Base-by-base conservation (phyloP, 1,140 invertebrate genomes). In the Tetragonula clypearis region DNA sequence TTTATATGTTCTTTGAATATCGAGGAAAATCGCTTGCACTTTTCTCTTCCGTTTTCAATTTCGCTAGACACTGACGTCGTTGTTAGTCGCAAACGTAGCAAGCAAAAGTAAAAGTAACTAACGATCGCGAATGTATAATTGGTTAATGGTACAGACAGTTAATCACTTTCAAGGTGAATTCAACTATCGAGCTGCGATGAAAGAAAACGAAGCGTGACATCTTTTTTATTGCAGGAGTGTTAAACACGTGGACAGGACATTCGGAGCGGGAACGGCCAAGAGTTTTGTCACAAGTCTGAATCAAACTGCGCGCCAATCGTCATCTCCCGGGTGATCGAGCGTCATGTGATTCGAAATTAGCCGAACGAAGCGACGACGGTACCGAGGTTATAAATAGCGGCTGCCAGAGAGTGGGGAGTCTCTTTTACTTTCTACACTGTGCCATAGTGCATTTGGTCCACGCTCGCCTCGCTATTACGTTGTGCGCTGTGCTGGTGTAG, bases 321-420 rank as follows among this genome's bases (percentile, higher is more conserved):
- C 53, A 74, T 84, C 62, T 84, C 82, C 85, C 69, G 49, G 80
- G 76, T 62, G 73, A 78, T 68, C 53, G 35, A 19, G 55, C 35
- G 58, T 83, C 89, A 92, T 90, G 91, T 93, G 87, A 93, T 73
- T 56, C 88, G 89, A 85, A 41, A 65, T 26, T 19, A 66, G 14
- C 87, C 90, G 91, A 90, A 30, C 55, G 65, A 72, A 71, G 62
- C 73, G 73, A 84, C 86, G 74, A 91, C 84, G 82, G 71, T 81
- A 88, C 92, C 90, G 88, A 92, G 92, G 88, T 93, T 94, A 94
- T 94, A 94, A 93, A 93, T 93, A 92, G 77, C 84, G 84, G 88
- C 78, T 79, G 82, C 75, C 85, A 84, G 86, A 62, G 85, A 66
- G 89, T 87, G 89, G 91, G 88, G 90, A 93, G 92, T 86, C 93